These are phyloP conservation scores for Eriocheir sinensis DNA, from an alignment of 1,140 invertebrate genomes.

Conservation along the genomic window DNA sequence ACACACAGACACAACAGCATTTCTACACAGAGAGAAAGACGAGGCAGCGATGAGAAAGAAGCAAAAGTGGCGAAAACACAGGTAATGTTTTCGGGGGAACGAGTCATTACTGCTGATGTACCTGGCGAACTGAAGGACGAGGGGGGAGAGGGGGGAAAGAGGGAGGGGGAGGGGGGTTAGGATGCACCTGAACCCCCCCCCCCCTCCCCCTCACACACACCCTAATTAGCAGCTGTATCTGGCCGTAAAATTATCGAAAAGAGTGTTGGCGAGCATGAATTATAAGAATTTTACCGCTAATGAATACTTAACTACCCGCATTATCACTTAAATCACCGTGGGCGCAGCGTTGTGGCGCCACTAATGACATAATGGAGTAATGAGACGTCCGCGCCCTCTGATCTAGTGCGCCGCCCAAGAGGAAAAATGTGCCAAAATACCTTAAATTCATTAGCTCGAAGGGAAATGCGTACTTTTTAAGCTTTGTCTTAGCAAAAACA, in stretches of 20 bases:
- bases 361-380: constrained; percentile 8
- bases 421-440: constrained; percentile 24
- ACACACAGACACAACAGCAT: too few relatives aligned
- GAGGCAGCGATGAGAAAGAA: not conserved
- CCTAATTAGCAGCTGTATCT: constrained; percentile 24
- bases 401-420: not conserved
- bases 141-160: not conserved
- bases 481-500: too few relatives aligned
- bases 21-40: not conserved
- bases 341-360: not conserved
- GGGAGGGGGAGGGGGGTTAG: not conserved
- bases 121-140: not conserved
- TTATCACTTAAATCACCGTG: not conserved
- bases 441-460: not conserved
- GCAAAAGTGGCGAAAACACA: not conserved
- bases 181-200: not conserved
- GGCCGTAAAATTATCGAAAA: constrained; percentile 24
- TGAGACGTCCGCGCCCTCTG: constrained; percentile 6
- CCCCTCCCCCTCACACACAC: too few relatives aligned
- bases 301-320: not conserved
- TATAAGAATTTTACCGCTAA: constrained; percentile 8
- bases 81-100: not conserved
- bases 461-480: too few relatives aligned
- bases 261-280: constrained; percentile 13
- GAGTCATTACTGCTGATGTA: not conserved